Evolutionary conservation across 2,113 vertebrate genomes (phyloP), one percentile per base, ranked within the genome.

Genomic region (Bubo blakistoni): DNA sequence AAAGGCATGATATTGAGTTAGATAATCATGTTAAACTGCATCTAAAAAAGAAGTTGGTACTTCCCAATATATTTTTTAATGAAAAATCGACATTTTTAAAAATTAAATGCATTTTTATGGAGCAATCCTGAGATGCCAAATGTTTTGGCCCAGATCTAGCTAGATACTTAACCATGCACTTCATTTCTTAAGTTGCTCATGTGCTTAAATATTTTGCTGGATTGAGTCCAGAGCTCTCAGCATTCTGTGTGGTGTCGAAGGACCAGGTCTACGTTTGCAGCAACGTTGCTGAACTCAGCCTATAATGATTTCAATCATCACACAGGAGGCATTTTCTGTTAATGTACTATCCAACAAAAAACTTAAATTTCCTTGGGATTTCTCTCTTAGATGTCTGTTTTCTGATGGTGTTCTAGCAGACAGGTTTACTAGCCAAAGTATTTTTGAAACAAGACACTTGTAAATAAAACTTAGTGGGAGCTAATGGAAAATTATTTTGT

Each of bases 141-240:
- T 85, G 62, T 77, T 97, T 95, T 82, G 78, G 81, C 84, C 79
- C n/a, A 55, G 67, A 70, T 95, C 81, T 94, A 82, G 73, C 66
- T 76, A 81, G 90, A 77, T 81, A 96, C 81, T 96, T 96, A 88
- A 86, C 79, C 67, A 67, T 1, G 5, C 63, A 80, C 86, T 91
- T 92, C 29, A 94, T 92, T 94, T 87, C 91, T 95, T 95, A 82
- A 92, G 58, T 70, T 88, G 70, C 42, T 89, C 32, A 15, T 76
- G 78, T 87, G 84, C 81, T 80, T 91, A 85, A 94, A 84, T 85
- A 89, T 92, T 92, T 93, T 78, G 42, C 84, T 96, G 94, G 94
- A 77, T 78, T 2, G 4, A 87, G 58, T 91, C 94, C 92, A 94
- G 72, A 94, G 58, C 58, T 84, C 74, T 92, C 81, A 73, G 70